Conservation (phyloP, 1,140 invertebrate species). For the Drosophila sucinea region DNA sequence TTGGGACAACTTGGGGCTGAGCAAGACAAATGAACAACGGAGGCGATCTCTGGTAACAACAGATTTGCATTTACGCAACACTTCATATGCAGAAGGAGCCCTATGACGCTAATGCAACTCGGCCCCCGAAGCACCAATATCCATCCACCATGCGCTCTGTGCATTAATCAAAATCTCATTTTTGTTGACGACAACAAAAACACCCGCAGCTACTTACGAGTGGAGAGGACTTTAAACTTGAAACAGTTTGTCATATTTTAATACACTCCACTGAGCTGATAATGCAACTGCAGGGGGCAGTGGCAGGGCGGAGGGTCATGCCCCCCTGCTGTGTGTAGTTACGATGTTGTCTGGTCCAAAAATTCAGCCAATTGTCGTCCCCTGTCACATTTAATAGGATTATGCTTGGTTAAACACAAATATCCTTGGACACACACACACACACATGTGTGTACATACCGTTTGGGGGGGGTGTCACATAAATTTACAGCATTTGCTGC, state of each 20-base stretch:
- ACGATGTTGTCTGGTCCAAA: constrained; percentile 50
- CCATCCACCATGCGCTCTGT: constrained; percentile 8
- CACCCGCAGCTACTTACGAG: constrained; percentile 29
- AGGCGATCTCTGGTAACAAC: constrained; percentile 2
- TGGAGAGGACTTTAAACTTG: constrained; percentile 14
- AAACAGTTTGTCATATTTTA: constrained; percentile 75
- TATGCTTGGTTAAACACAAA: constrained; percentile 79
- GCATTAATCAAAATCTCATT: constrained; percentile 79
- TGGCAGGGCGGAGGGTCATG: not conserved
- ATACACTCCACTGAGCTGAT: constrained; percentile 67
- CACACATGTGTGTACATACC: not conserved
- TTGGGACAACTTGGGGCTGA: constrained; percentile 31
- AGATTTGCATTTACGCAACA: constrained; percentile 61
- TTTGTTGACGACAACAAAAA: constrained; percentile 27
- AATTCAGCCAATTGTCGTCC: constrained; percentile 74
- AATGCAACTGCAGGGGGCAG: constrained; percentile 37
- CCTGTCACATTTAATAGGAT: constrained; percentile 76
- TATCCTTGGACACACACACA: constrained; percentile 47
- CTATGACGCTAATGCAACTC: constrained; percentile 58
- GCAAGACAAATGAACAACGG: constrained; percentile 72
- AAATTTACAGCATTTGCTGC: constrained; percentile 72
- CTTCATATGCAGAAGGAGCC: constrained; percentile 59
- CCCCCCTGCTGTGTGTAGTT: constrained; percentile 19
- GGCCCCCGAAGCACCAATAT: constrained; percentile 20
- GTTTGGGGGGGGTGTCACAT: constrained; percentile 48